Evolutionary conservation across 2,888 invertebrate genomes (phyloP), one percentile per base, ranked within the genome.

Genomic region (Tetropium fuscum): DNA sequence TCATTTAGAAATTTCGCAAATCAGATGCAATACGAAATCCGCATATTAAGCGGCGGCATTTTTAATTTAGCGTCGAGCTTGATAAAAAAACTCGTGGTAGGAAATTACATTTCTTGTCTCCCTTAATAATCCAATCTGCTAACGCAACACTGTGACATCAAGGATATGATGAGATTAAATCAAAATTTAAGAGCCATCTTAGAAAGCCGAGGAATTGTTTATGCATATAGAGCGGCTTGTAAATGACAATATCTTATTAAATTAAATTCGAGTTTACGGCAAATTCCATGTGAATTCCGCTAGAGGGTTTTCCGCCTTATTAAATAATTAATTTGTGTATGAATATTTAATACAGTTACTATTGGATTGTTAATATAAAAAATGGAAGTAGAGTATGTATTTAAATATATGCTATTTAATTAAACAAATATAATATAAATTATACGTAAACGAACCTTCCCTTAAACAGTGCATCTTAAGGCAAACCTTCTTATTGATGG

Each of bases 221-320:
- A 75, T 76, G 76, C 74, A 78, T 77, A 76, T 74, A 77, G 75
- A 76, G 72, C 68, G 74, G 68, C 64, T 72, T 69, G 70, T 74
- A 61, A 61, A 66, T 70, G 64, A 65, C 66, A 66, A 63, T 58
- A 54, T 63, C 60, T 56, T 58, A 60, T 57, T 48, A 66, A 60
- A 60, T 54, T 60, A 49, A 55, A 58, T 64, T 58, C 48, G 16
- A 43, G 32, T 34, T 60, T 55, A 48, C 45, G 43, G 57, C 48
- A 53, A 57, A 60, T 60, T 60, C 43, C 53, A 44, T 43, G 36
- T 55, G 40, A 32, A 55, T 58, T 51, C 40, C 51, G 36, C 36
- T 48, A 48, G 1, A n/a, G 16, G 6, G 22, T 30, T 22, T n/a
- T 30, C 19, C 20, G 19, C 20, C 30, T 53, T 30, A 22, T 27